Percentiles rank a stretch among this genome's conserved stretches.
These are phyloP conservation scores for Acronicta alni DNA, from an alignment of 2,888 invertebrate species.

Conservation along the genomic window DNA sequence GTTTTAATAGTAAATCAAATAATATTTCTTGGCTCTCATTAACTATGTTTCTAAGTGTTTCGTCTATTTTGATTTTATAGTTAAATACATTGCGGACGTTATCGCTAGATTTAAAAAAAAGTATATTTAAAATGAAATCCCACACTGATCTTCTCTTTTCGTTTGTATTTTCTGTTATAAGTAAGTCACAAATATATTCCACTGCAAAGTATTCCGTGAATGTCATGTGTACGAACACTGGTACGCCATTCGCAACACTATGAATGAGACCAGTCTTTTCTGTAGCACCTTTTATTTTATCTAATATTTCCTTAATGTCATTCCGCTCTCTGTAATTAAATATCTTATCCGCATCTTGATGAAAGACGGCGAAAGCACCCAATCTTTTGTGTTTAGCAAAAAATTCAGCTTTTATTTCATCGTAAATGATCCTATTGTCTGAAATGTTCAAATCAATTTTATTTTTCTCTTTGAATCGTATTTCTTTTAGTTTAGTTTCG, in stretches of 20 bases:
- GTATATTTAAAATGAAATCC: constrained; percentile 14
- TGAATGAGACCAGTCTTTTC: constrained; percentile 36
- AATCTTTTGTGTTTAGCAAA: constrained; percentile 28
- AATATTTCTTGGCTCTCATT: constrained; percentile 2
- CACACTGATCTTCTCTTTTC: constrained; percentile 6
- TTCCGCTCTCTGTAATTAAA: constrained; percentile 12
- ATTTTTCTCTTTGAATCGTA: constrained; percentile 41
- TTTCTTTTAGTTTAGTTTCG: constrained; percentile 35
- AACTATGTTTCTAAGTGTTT: neutral
- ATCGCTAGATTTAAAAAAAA: neutral
- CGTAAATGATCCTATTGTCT: constrained; percentile 24
- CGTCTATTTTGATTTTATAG: constrained; percentile 16
- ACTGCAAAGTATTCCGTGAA: constrained; percentile 47
- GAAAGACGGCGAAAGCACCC: constrained; percentile 35
- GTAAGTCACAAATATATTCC: constrained; percentile 9
- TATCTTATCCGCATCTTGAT: constrained; percentile 1
- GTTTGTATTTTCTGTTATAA: neutral
- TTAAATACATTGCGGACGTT: neutral
- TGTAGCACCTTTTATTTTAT: constrained; percentile 7
- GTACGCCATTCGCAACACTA: constrained; percentile 23
- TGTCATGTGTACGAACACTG: constrained; percentile 36
- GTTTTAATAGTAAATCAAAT: constrained; percentile 11
- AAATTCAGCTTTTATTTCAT: constrained; percentile 8
- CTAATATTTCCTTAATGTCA: constrained; percentile 14
- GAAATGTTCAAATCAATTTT: constrained; percentile 30